These are phyloP conservation scores for Macropodus opercularis DNA, from an alignment of 2,797 vertebrate genomes.

Conservation along the genomic window DNA sequence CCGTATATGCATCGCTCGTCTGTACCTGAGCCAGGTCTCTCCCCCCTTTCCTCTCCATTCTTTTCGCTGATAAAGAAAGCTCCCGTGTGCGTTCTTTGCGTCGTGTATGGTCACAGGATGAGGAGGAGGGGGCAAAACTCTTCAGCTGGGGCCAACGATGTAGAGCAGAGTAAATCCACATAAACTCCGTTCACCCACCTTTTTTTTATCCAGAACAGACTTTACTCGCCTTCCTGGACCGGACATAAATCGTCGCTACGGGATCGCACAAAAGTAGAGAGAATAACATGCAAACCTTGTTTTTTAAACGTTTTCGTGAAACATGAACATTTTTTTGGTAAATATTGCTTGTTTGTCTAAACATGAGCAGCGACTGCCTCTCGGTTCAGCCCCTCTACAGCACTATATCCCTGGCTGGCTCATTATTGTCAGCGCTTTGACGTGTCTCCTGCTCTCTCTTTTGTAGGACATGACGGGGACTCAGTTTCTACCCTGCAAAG, in stretches of 20 bases:
- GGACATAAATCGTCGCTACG: background rate
- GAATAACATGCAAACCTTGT: background rate
- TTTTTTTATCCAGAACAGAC: slow-evolving; percentile 36
- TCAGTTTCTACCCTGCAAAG: slow-evolving; percentile 74
- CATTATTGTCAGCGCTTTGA: slow-evolving; percentile 71
- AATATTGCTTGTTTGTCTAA: slow-evolving; percentile 44
- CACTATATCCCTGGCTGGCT: slow-evolving; percentile 56
- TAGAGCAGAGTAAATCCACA: slow-evolving; percentile 42
- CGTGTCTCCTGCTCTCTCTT: slow-evolving; percentile 69
- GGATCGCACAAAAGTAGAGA: background rate
- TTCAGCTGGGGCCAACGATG: slow-evolving; percentile 29
- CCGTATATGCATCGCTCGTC: slow-evolving; percentile 47
- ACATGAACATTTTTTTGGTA: slow-evolving; percentile 25
- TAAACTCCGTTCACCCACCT: slow-evolving; percentile 40
- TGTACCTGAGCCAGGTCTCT: slow-evolving; percentile 49
- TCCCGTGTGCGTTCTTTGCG: slow-evolving; percentile 50
- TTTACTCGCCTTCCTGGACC: slow-evolving; percentile 12
- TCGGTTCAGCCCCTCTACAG: slow-evolving; percentile 40
- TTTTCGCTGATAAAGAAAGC: slow-evolving; percentile 51
- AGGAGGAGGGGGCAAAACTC: slow-evolving; percentile 3
- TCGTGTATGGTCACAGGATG: slow-evolving; percentile 57
- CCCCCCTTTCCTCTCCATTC: slow-evolving; percentile 29
- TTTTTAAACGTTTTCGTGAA: slow-evolving; percentile 6
- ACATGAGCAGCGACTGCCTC: slow-evolving; percentile 47
- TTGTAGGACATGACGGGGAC: slow-evolving; percentile 83